Conservation (phyloP, 2,113 vertebrate genomes). For the Tyrannus savana region DNA sequence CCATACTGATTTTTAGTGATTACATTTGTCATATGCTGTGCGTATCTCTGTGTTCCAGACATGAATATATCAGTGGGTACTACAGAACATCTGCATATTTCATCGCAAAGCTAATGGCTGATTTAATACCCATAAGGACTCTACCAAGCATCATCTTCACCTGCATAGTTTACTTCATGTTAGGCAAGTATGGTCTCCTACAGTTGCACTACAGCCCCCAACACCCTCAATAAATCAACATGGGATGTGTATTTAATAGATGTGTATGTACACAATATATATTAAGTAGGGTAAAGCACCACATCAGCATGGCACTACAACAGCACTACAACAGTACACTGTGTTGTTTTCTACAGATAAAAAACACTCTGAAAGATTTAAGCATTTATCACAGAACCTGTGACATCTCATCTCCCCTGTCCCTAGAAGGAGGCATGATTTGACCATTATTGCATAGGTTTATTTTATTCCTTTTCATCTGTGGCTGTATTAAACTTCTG, state of each 20-base stretch:
- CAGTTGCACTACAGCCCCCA: neutral
- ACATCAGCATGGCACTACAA: fast-evolving
- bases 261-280: neutral
- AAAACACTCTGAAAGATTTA: neutral
- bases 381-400: neutral
- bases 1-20: neutral
- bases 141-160: slow-evolving; percentile 86
- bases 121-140: slow-evolving; percentile 87
- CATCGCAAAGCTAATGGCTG: slow-evolving; percentile 86
- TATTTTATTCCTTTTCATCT: neutral
- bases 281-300: neutral
- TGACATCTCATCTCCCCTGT: neutral
- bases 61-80: slow-evolving; percentile 96
- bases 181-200: slow-evolving; percentile 77
- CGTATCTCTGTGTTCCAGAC: slow-evolving; percentile 75
- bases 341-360: neutral
- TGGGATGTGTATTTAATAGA: neutral
- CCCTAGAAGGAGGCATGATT: neutral
- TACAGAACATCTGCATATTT: slow-evolving; percentile 92
- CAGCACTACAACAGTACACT: too few species aligned
- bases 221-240: neutral
- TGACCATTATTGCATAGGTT: neutral
- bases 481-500: neutral
- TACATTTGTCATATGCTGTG: neutral
- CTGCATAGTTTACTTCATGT: slow-evolving; percentile 89